Conservation (phyloP, 2,113 vertebrate genomes). For the Eurystomus gularis region DNA sequence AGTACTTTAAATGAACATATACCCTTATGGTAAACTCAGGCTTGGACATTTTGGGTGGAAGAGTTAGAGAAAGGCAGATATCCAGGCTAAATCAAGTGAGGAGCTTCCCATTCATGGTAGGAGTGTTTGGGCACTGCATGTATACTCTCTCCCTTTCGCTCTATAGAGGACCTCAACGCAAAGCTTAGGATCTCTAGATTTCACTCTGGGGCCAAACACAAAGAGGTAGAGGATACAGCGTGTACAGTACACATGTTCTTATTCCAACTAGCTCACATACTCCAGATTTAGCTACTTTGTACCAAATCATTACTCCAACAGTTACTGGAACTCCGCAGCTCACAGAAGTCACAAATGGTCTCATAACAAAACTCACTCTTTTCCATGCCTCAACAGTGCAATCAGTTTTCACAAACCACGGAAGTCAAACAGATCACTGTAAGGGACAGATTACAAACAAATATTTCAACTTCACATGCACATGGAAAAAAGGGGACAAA, state of each 20-base stretch:
- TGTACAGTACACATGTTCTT: not conserved
- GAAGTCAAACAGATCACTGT: slow-evolving; percentile 2
- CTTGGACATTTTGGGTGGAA: not conserved
- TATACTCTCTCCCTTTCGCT: not conserved
- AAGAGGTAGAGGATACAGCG: not conserved
- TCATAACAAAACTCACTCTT: not conserved
- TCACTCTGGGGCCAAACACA: not conserved
- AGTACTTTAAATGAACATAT: accelerated
- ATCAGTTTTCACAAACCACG: not conserved
- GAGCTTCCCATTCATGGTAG: not conserved
- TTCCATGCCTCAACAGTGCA: not conserved
- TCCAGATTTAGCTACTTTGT: not conserved
- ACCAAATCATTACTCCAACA: not conserved
- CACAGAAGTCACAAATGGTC: not conserved
- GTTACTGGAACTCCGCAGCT: not conserved
- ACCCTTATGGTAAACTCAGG: not conserved
- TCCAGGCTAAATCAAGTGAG: not conserved
- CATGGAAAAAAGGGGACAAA: not conserved
- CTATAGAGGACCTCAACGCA: accelerated
- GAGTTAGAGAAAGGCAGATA: not conserved
- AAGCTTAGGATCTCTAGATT: not conserved
- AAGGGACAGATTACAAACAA: slow-evolving; percentile 8
- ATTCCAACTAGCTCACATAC: accelerated
- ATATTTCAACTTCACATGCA: slow-evolving; percentile 28
- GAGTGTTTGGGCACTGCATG: not conserved